Base-by-base conservation (phyloP, 2,113 vertebrate species). In the Rattus rattus region DNA sequence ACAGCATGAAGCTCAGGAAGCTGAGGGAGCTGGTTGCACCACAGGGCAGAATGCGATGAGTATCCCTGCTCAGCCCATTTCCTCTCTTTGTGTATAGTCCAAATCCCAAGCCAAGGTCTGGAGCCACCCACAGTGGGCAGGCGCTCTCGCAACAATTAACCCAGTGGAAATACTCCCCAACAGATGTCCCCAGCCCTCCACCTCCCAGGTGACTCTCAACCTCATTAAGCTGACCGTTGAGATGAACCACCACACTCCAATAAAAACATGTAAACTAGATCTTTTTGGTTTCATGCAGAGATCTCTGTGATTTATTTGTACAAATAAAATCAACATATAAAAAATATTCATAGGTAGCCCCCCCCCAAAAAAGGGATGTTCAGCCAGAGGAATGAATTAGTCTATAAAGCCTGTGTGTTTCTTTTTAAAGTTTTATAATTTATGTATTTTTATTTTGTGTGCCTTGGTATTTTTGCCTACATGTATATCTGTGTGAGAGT, bases 281-380 rank as follows among this genome's bases (percentile, higher is more conserved):
- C 93, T 43, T 81, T 81, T 91, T 72, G 77, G 36, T 84, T 30
- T 94, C 24, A 91, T 14, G 7, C 63, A 70, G 56, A 85, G 52
- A 91, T 81, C 24, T 86, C 84, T 30, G 54, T 43, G 33, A 79
- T 19, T 6, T 33, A 7, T 49, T 88, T 75, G 2, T 59, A 67
- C 9, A 67, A 86, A 86, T 49, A 86, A 86, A 86, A 19, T 67
- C n/a, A 85, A 28, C 22, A 17, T 61, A 85, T 65, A 65, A 85
- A 86, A 86, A 67, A 43, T 67, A 67, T 67, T 86, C 39, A 86
- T 43, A 49, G 67, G 61, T 43, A 43, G 43, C 3, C 43, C 61
- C 3, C 43, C 61, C 9, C 30, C 43, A 69, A 7, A 67, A 67
- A 67, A 67, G 49, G 39, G 33, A 33, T 67, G 39, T 20, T 88